Evolutionary conservation across 2,797 vertebrate genomes (phyloP).

Genomic region (Arctocebus calabarensis): DNA sequence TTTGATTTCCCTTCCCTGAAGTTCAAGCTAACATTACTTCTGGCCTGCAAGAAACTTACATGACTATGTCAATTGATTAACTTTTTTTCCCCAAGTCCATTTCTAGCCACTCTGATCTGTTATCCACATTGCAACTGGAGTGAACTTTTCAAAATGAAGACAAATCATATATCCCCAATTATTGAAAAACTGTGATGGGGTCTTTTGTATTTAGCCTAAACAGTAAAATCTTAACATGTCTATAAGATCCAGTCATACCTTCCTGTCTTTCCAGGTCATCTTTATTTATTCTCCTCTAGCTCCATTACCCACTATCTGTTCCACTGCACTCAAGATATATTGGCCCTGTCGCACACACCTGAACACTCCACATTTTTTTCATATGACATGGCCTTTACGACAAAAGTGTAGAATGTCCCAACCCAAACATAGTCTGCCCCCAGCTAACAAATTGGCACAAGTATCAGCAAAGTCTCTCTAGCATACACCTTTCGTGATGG

Average conservation of each 20-base stretch:
- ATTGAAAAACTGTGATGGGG: not conserved
- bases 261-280: not conserved
- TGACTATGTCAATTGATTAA: conserved; percentile 7
- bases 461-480: not conserved
- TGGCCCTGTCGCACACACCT: not conserved
- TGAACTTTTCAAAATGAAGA: conserved; percentile 54
- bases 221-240: not conserved
- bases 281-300: not conserved
- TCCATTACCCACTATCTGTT: not conserved
- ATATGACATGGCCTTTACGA: not conserved
- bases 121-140: not conserved
- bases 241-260: not conserved
- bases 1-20: not conserved
- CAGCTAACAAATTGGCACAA: not conserved
- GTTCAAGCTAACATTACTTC: not conserved
- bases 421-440: not conserved
- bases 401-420: not conserved
- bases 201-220: conserved; percentile 32
- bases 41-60: not conserved
- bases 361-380: not conserved
- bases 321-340: not conserved
- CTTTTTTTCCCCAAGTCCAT: not conserved
- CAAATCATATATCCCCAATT: not conserved
- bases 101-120: conserved; percentile 11
- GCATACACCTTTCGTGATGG: not conserved